Evolutionary conservation across 35 echinoderm and acorn worm species (phyloP).

Genomic region (Apostichopus japonicus): DNA sequence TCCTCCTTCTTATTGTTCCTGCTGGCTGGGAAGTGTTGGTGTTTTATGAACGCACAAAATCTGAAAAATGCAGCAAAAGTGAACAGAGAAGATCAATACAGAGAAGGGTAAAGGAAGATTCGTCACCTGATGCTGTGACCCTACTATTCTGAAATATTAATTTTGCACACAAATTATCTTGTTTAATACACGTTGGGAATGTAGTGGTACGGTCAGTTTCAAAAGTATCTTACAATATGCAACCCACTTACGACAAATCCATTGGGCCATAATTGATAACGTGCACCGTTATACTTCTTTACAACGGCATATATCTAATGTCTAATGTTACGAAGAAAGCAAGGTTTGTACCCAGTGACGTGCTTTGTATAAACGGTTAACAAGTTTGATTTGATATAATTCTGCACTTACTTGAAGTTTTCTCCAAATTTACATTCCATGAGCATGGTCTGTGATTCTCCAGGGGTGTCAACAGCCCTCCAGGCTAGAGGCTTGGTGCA

Average conservation of each 20-base stretch:
- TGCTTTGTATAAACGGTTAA: no score
- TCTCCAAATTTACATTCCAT: conserved; percentile 80
- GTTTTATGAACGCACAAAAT: conserved; percentile 77
- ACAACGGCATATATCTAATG: no score
- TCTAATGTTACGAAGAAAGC: no score
- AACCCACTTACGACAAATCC: neutral
- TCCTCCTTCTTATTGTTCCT: neutral
- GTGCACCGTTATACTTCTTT: no score
- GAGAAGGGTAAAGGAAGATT: no score
- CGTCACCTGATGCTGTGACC: no score
- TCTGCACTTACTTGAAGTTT: conserved; percentile 51
- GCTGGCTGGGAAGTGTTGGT: conserved; percentile 70
- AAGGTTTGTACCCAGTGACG: no score
- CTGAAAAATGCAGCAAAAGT: neutral
- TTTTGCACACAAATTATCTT: no score
- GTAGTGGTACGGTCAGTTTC: neutral
- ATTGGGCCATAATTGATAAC: no score
- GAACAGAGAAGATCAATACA: no score
- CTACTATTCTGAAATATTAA: neutral
- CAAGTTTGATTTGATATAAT: no score
- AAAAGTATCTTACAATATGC: neutral
- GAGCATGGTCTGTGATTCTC: conserved; percentile 54
- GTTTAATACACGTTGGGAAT: no score
- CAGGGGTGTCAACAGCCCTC: conserved; percentile 64
- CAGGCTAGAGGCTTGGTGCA: conserved; percentile 63